Base-by-base conservation (phyloP, 1,140 invertebrate species). In the Rhopalosiphum maidis region DNA sequence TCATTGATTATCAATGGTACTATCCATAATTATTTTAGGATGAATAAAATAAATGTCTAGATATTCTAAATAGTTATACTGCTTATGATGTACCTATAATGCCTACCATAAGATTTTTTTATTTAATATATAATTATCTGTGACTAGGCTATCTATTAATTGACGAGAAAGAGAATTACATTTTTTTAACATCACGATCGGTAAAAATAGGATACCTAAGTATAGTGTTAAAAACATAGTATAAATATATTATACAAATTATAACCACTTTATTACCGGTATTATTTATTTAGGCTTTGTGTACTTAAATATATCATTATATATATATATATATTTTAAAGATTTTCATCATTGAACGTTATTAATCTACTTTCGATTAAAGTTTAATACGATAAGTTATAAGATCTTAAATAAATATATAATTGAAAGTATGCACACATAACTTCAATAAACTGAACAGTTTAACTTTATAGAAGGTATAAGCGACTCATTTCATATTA, bases 1-100 rank as follows among this genome's bases (percentile, higher is more conserved):
- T 68, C 60, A 68, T 68, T 68, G 60, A 68, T 68, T 68, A 68
- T 68, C 60, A 68, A 68, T 68, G 60, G 60, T 68, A 68, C 30
- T 68, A n/a, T 68, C 60, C 30, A 68, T 68, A 68, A 68, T 68
- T 68, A 68, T 68, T 68, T 68, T 68, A n/a, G 60, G 60, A n/a
- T 68, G 3, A 15, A 68, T 15, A 68, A 68, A 68, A 68, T n/a
- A 11, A 68, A 68, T 1, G 60, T n/a, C 30, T n/a, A n/a, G 30
- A n/a, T 68, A 68, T n/a, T 68, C 11, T n/a, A n/a, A 30, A 68
- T n/a, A 68, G 30, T n/a, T 68, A 68, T n/a, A 68, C 60, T 30
- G 60, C 30, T 68, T n/a, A 68, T 6, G 11, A n/a, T 68, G 30
- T 18, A 68, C 55, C 55, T 60, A 41, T 41, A 46, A 11, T 46